These are phyloP conservation scores for Coracias cyanogaster DNA, from an alignment of 2,797 vertebrate species.

Conservation along the genomic window DNA sequence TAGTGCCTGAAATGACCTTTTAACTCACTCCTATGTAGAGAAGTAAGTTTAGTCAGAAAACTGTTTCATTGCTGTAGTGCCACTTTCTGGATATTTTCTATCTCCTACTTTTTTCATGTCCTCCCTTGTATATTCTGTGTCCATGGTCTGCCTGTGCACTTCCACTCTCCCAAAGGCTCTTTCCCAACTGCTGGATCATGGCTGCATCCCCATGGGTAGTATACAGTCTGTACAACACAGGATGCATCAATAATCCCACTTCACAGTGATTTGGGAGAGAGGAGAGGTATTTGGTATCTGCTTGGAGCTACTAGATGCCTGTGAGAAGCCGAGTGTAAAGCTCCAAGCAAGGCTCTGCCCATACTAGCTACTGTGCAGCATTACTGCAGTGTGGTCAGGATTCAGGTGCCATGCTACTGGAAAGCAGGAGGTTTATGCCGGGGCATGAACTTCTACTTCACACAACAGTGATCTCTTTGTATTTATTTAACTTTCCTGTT, in stretches of 20 bases:
- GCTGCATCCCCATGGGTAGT: not conserved
- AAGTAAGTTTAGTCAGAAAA: not conserved
- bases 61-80: not conserved
- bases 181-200: not conserved
- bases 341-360: not conserved
- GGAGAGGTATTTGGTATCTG: not conserved
- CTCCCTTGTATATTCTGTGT: not conserved
- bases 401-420: not conserved
- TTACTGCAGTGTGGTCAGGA: accelerated
- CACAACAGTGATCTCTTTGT: not conserved
- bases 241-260: not conserved
- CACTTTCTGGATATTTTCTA: not conserved
- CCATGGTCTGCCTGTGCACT: not conserved
- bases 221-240: not conserved
- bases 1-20: not conserved
- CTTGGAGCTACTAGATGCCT: not conserved
- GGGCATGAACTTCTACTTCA: not conserved
- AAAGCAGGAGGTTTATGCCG: not conserved
- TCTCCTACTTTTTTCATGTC: not conserved
- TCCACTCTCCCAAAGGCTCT: not conserved
- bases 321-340: not conserved
- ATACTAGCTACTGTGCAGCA: not conserved
- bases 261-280: not conserved
- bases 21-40: not conserved
- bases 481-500: not conserved